Evolutionary conservation across 2,113 vertebrate species (phyloP), one percentile per base, ranked within the genome.

Genomic region (Anser brachyrhynchus): DNA sequence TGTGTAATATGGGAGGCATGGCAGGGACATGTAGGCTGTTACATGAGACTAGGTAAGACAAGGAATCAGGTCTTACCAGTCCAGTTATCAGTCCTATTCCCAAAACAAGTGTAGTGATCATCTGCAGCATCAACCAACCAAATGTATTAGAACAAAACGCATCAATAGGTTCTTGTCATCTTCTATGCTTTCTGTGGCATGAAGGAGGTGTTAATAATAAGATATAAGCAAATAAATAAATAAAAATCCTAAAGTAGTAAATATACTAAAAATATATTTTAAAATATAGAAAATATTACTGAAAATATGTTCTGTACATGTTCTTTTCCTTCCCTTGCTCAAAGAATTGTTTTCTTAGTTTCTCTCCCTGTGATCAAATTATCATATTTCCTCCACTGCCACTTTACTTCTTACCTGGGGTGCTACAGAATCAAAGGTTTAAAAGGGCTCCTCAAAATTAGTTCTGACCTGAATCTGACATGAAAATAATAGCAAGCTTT

Each of bases 381-480:
- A 75, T 10, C 18, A 6, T 66, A 62, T 82, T 84, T 84, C 22
- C 35, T 89, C 11, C 25, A 25, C 14, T 69, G 75, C 26, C 11
- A 77, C 43, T 73, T 78, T 44, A 51, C 10, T 74, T 89, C 54
- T 88, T 83, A 83, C 59, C 61, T 79, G 37, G 11, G 2, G 57
- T 71, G 7, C 55, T 92, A 64, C 1, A 51, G 11, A 13, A 73
- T 35, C 28, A 70, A 65, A 67, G 28, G 20, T 64, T 87, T 73
- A 87, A 92, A 93, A 93, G 37, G 44, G 85, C 28, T 75, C 52
- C 31, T 75, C 17, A 85, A 86, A 96, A 95, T 81, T 88, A 87
- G 15, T 72, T 89, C 33, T 85, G 72, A 70, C 52, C 39, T 18
- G 12, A 76, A 4, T 73, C 44, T 88, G 82, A 73, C 6, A 51